Evolutionary conservation across 1,140 invertebrate species (phyloP).

Genomic region (Zaprionus davidi): DNA sequence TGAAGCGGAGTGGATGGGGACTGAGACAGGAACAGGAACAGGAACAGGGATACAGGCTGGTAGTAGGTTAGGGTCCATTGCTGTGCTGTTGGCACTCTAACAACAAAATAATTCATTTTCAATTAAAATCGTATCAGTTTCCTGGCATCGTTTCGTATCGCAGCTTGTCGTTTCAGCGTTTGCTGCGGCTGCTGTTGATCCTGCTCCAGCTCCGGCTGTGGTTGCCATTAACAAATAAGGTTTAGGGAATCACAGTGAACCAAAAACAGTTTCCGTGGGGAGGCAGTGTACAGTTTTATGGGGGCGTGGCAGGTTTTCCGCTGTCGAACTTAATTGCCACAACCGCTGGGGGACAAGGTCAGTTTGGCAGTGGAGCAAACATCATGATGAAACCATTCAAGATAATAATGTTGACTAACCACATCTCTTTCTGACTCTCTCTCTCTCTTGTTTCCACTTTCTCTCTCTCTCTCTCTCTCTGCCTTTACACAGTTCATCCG

Average conservation of each 20-base stretch:
- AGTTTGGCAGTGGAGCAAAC: background rate
- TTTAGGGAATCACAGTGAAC: slow-evolving; percentile 15
- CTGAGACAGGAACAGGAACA: background rate
- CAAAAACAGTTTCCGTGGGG: background rate
- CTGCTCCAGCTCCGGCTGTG: slow-evolving; percentile 1
- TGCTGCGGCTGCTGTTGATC: slow-evolving; percentile 20
- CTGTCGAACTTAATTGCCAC: slow-evolving; percentile 17
- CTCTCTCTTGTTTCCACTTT: background rate
- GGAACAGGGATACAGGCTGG: background rate
- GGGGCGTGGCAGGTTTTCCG: background rate
- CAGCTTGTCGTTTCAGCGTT: background rate
- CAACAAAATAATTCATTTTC: slow-evolving; percentile 83
- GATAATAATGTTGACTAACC: slow-evolving; percentile 38
- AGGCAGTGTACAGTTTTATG: background rate
- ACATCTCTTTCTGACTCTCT: background rate
- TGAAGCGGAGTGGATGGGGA: background rate
- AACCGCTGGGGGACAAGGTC: background rate
- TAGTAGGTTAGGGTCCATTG: background rate
- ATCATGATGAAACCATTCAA: slow-evolving; percentile 10
- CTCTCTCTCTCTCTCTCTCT: slow-evolving; percentile 3
- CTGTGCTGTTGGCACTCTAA: slow-evolving; percentile 46
- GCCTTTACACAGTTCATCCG: slow-evolving; percentile 89
- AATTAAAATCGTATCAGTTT: slow-evolving; percentile 82
- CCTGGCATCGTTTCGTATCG: slow-evolving; percentile 8
- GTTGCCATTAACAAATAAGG: slow-evolving; percentile 57